Evolutionary conservation across 2,113 vertebrate genomes (phyloP).

Genomic region (Aphyosemion australe): DNA sequence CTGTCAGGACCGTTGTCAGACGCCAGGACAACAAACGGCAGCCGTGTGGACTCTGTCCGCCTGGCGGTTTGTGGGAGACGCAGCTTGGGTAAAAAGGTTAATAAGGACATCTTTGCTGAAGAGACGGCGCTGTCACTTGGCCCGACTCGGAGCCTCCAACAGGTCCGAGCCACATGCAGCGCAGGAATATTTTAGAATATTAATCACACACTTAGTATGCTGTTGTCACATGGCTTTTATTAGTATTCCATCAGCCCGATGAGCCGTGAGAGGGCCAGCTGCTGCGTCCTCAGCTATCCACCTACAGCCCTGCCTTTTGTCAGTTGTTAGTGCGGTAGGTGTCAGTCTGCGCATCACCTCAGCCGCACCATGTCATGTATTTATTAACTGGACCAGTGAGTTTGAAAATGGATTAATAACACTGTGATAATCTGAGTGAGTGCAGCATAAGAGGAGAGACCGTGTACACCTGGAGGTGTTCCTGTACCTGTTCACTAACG

Average conservation of each 20-base stretch:
- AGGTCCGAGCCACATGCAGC: conserved; percentile 61
- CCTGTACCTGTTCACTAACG: background rate
- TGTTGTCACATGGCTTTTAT: no score
- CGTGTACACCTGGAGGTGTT: background rate
- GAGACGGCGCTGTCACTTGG: conserved; percentile 58
- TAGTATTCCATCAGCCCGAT: conserved; percentile 79
- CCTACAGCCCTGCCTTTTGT: conserved; percentile 33
- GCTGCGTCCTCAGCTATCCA: conserved; percentile 60
- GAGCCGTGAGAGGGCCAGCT: conserved; percentile 75
- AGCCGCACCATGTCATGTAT: conserved; percentile 48
- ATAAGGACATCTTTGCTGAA: conserved; percentile 61
- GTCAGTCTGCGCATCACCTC: conserved; percentile 53
- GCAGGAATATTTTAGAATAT: conserved; percentile 75
- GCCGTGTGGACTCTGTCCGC: conserved; percentile 16
- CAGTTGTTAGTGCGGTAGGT: conserved; percentile 40
- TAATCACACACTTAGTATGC: conserved; percentile 75
- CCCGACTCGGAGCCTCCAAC: conserved; percentile 44
- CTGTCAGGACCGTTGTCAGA: conserved; percentile 33
- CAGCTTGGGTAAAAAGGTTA: conserved; percentile 68
- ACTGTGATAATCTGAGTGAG: conserved; percentile 8
- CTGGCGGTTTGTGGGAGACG: conserved; percentile 4
- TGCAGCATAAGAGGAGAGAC: background rate
- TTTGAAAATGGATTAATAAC: conserved; percentile 58
- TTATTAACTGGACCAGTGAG: conserved; percentile 60
- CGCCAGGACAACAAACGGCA: no score